Percentiles rank a stretch among this genome's conserved stretches.
Evolutionary conservation across 2,797 vertebrate species (phyloP).

Genomic region (Chaetophractus vellerosus): DNA sequence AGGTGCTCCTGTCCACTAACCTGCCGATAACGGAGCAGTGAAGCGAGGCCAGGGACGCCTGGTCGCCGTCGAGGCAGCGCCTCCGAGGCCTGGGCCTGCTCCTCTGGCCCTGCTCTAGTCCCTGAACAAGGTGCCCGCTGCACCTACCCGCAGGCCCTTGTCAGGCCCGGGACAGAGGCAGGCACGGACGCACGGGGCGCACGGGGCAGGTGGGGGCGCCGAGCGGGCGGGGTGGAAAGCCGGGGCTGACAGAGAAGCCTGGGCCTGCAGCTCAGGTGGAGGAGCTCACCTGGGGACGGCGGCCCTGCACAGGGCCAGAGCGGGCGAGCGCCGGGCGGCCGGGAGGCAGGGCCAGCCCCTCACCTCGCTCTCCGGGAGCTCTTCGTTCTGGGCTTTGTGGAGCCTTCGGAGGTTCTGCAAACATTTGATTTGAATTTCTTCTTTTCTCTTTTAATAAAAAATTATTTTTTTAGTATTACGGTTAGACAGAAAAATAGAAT

Average conservation of each 20-base stretch:
- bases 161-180: too few species aligned
- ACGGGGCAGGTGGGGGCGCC: too few species aligned
- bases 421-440: neutral
- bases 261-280: rapidly evolving
- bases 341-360: too few species aligned
- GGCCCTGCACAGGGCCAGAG: neutral
- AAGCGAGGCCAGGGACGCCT: neutral
- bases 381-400: neutral
- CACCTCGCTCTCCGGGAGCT: neutral
- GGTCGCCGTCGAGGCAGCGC: too few species aligned
- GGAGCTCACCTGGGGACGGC: neutral
- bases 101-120: too few species aligned
- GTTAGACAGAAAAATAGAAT: neutral
- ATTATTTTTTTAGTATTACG: neutral
- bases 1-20: too few species aligned
- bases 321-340: neutral
- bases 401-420: neutral
- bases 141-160: too few species aligned
- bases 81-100: too few species aligned
- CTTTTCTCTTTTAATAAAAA: neutral
- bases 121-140: too few species aligned
- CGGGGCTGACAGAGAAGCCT: too few species aligned
- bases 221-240: neutral
- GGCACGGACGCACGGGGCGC: too few species aligned
- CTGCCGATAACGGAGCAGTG: too few species aligned